phyloP scores from a whole-genome alignment of 1,140 invertebrate genomes.

The Mya arenaria region DNA sequence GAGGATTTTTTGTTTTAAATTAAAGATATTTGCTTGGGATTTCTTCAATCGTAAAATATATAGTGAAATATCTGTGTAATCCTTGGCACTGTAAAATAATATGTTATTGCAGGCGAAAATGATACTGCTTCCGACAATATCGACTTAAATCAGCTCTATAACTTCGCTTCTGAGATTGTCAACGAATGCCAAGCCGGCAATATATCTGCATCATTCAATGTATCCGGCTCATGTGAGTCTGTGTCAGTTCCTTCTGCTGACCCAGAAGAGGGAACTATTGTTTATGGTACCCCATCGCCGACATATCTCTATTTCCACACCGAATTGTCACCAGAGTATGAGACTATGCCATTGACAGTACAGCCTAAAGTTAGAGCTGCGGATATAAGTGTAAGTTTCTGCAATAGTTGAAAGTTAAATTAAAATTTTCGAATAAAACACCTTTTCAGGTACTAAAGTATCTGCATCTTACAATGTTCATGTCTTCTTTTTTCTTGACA shows the following conservation, averaged over 20 bases:
- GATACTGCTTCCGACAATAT: background rate
- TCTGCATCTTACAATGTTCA: too few relatives aligned
- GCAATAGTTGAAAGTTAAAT: too few relatives aligned
- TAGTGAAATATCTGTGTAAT: too few relatives aligned
- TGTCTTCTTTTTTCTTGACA: too few relatives aligned
- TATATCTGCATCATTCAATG: slow-evolving; percentile 3
- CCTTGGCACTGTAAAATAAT: too few relatives aligned
- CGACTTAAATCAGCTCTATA: background rate
- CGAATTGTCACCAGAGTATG: background rate
- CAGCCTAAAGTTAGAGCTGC: slow-evolving; percentile 26
- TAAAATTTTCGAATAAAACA: too few relatives aligned
- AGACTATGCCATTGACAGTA: background rate
- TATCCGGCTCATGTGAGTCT: slow-evolving; percentile 6
- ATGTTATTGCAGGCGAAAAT: slow-evolving; percentile 11
- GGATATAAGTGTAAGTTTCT: slow-evolving; percentile 6
- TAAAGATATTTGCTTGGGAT: too few relatives aligned
- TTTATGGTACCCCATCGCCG: slow-evolving; percentile 1
- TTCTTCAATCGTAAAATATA: too few relatives aligned
- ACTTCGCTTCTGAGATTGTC: slow-evolving; percentile 16
- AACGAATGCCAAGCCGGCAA: slow-evolving; percentile 47
- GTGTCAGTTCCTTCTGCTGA: slow-evolving; percentile 3
- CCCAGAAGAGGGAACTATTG: background rate
- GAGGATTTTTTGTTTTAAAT: too few relatives aligned
- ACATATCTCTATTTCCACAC: slow-evolving; percentile 23
- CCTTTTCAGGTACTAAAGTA: too few relatives aligned